Base-by-base conservation (phyloP, 2,113 vertebrate genomes). In the Oenanthe melanoleuca region DNA sequence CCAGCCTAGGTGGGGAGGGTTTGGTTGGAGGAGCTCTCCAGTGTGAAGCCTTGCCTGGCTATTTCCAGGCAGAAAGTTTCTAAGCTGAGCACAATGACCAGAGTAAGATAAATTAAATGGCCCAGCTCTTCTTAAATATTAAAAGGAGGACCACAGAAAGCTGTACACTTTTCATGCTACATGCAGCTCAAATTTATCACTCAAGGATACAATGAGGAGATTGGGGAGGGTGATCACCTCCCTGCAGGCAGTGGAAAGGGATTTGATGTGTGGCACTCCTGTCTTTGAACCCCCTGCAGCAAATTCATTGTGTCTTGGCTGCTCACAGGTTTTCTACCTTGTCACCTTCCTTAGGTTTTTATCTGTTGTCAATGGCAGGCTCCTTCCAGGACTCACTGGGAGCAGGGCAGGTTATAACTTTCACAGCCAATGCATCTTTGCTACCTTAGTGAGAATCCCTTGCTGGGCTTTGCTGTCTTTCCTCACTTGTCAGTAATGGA, bases 301-400 rank as follows among this genome's bases (percentile, higher is more conserved):
- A 84, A 95, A 94, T 47, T 60, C 61, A 86, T 91, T 71, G 44
- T 45, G 49, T 71, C 45, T 34, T 95, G 79, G 52, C 75, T 75
- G 57, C 49, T 91, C 8, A 2, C 85, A 90, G 69, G 5, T 79
- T 88, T 75, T 71, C 78, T 59, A 92, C 82, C 80, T 88, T 95
- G 89, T 87, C 89, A 91, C 65, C 88, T 84, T 81, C 52, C 60
- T 38, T 52, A 44, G 52, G 65, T 85, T 93, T 92, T 93, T 80
- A 74, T 70, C 49, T 86, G 37, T 84, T 95, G 80, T 78, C 87
- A 74, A 11, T 84, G 91, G 81, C 86, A 96, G 60, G 38, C 42
- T 72, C 63, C 49, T 73, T 70, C 72, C 24, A 17, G 42, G 77
- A 38, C 71, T 89, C 40, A 63, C 47, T 57, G 55, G 53, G 33